Evolutionary conservation across 1,140 invertebrate genomes (phyloP).

Genomic region (Trissolcus basalis): DNA sequence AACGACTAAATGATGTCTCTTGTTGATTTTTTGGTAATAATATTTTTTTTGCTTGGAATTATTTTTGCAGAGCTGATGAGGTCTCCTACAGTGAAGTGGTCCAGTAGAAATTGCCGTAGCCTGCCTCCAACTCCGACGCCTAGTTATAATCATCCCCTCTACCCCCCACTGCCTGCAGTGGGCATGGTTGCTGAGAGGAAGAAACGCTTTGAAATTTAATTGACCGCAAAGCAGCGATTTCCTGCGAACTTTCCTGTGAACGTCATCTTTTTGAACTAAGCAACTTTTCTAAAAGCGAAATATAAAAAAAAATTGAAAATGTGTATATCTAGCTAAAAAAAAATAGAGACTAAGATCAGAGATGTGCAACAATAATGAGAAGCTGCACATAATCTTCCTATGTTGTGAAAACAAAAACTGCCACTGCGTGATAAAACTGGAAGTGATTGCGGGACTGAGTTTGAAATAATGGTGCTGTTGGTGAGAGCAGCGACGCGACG

Average conservation of each 20-base stretch:
- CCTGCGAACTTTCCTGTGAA: constrained; percentile 17
- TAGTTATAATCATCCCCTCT: constrained; percentile 72
- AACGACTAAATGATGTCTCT: constrained; percentile 18
- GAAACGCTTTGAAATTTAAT: constrained; percentile 80
- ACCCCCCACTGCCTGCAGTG: constrained; percentile 76
- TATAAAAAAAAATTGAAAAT: background rate
- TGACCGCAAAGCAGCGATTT: constrained; percentile 41
- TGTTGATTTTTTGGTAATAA: constrained; percentile 27
- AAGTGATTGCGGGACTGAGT: constrained; percentile 21
- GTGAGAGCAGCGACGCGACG: constrained; percentile 12
- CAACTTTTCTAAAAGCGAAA: constrained; percentile 1
- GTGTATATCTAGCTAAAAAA: no score
- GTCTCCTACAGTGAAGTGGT: constrained; percentile 72
- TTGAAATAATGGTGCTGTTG: constrained; percentile 45
- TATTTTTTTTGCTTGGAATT: constrained; percentile 55
- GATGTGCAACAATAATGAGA: constrained; percentile 6
- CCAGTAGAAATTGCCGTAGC: constrained; percentile 74
- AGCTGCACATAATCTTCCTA: constrained; percentile 30
- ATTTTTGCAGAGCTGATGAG: constrained; percentile 75
- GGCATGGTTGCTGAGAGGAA: constrained; percentile 83
- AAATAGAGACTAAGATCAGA: background rate
- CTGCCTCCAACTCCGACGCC: constrained; percentile 72
- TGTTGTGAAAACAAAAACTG: constrained; percentile 13
- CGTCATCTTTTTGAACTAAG: no score
- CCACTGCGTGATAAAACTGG: constrained; percentile 15